A percentile compares a stretch with the other conserved stretches of the same genome.
Conservation (phyloP, 2,113 vertebrate species). For the Ibidorhyncha struthersii region DNA sequence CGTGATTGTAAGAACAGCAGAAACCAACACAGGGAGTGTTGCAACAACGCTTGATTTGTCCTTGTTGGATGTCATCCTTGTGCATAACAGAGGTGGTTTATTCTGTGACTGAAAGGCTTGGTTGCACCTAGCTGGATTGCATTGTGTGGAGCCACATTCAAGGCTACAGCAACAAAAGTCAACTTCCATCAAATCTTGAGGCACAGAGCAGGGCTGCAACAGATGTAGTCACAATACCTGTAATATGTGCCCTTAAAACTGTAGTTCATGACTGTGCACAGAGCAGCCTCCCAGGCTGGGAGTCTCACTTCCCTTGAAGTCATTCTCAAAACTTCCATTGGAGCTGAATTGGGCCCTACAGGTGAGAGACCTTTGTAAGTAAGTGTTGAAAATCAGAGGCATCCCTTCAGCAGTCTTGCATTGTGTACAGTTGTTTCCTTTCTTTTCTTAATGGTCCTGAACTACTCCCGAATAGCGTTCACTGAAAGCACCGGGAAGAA, state of each 20-base stretch:
- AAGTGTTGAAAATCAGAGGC: background rate
- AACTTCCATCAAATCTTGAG: background rate
- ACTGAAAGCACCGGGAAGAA: background rate
- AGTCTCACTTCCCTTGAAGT: background rate
- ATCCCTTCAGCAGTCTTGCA: background rate
- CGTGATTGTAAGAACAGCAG: background rate
- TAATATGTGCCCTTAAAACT: background rate
- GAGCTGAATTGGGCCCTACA: background rate
- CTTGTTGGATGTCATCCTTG: background rate
- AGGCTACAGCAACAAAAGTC: background rate
- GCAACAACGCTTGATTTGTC: background rate
- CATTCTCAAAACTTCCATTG: background rate
- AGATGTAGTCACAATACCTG: background rate
- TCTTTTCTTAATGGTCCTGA: background rate
- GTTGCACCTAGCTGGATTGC: background rate
- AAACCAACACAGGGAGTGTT: background rate
- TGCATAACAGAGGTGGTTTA: background rate
- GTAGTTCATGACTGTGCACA: background rate
- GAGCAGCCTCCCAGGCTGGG: background rate
- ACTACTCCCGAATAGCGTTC: background rate
- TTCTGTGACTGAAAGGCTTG: background rate
- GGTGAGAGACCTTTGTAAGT: background rate
- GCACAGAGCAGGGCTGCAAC: background rate
- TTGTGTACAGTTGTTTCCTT: background rate
- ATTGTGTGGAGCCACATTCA: background rate